Base-by-base conservation (phyloP, 2,888 invertebrate genomes). In the Thera obeliscata region DNA sequence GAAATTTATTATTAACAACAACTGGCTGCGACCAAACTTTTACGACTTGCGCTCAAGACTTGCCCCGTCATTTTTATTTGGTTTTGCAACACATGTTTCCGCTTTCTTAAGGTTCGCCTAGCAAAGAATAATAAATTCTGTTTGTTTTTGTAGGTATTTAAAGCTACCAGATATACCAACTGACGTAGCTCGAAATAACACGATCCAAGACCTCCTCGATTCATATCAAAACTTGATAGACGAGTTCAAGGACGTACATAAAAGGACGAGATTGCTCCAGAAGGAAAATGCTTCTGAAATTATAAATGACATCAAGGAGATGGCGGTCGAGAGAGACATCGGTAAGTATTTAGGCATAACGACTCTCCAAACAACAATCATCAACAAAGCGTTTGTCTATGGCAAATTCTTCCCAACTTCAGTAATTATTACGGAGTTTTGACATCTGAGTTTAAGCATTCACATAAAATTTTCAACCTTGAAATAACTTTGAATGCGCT, bases 251-350 rank as follows among this genome's bases (percentile, higher is more conserved):
- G 95, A 95, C 35, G 94, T 95, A 0, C 97, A 98, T 85, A 96
- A 96, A 81, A 95, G 96, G 76, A 95, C 95, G 50, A 95, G 96
- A 76, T 84, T 94, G 59, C 87, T 96, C 62, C 94, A 95, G 75
- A 95, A 94, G 74, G 93, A 95, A 41, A 95, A 96, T 81, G 95
- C 96, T n/a, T 94, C 95, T 2, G 98, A 98, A 90, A 95, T 98
- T 68, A 96, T 97, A 76, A 95, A 96, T 74, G 98, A 98, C 83
- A 96, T 98, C 61, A 95, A 96, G 76, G 96, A 97, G 71, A 98
- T 98, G 97, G 97, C 97, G 73, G 96, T 96, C 63, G 98, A 98
- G 84, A 95, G 96, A 82, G 97, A 97, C 78, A 96, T 97, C 77
- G 95, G 97, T 83, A 84, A 95, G 83, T 94, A 65, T 73, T 72